Evolutionary conservation across 2,888 invertebrate species (phyloP), one percentile per base, ranked within the genome.

Genomic region (Ornithoptera alexandrae): DNA sequence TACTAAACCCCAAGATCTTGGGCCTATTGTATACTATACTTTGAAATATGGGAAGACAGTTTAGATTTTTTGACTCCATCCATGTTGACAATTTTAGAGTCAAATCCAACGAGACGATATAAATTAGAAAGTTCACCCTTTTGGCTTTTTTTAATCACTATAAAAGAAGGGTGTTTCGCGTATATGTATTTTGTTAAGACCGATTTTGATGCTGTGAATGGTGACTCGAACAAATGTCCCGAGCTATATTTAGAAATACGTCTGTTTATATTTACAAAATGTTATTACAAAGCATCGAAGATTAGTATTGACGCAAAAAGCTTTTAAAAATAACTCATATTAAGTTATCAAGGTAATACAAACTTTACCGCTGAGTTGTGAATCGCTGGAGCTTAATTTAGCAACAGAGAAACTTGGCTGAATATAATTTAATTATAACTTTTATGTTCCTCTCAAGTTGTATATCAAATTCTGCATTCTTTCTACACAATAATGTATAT

Each of bases 401-500:
- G 50, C 22, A 4, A 62, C 62, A 15, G 39, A 20, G n/a, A n/a
- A 63, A 63, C 63, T 63, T 50, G n/a, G 63, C 30, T 53, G 53
- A 53, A 53, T 53, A 53, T 53, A 53, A 63, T 63, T 63, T 12
- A 53, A 53, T 30, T 63, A 63, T 53, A 63, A 63, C 63, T 63
- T 63, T 63, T 63, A 30, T 46, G 24, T 12, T 22, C 24, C 20
- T 30, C 50, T 42, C 10, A 30, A 50, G 53, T 36, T 61, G 12
- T 18, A 39, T 30, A 60, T 60, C 17, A 36, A 30, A 30, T 24
- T 3, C 6, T 57, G 20, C 20, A n/a, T 57, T n/a, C 57, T 57
- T 57, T 20, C 18, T 3, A 22, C 10, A 7, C n/a, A 3, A n/a
- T 12, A 20, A 57, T 57, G 6, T 0, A 57, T 56, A 56, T 56